Evolutionary conservation across 2,797 vertebrate genomes (phyloP).

Genomic region (Paguma larvata): DNA sequence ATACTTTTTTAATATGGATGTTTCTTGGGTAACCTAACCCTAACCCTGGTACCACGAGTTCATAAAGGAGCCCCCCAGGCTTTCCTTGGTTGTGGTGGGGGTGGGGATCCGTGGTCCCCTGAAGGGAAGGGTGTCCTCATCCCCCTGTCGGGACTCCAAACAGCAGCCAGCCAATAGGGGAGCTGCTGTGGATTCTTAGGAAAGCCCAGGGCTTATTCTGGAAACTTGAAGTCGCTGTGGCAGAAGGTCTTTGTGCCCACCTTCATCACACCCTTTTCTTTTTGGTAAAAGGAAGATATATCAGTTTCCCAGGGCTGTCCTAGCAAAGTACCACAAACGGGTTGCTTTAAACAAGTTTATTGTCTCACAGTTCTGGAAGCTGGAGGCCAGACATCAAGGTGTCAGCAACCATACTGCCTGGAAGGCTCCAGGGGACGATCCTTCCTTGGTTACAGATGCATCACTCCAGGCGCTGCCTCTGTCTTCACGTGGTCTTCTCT

Average conservation of each 20-base stretch:
- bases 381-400: not conserved
- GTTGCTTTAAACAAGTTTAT: not conserved
- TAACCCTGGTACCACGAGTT: not conserved
- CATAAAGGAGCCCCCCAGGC: not conserved
- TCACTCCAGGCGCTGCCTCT: not conserved
- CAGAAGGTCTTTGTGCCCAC: not conserved
- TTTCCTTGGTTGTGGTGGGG: not conserved
- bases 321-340: not conserved
- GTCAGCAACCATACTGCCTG: not conserved
- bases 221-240: not conserved
- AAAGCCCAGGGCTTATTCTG: too few species aligned
- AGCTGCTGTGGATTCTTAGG: not conserved
- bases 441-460: not conserved
- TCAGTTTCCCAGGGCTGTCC: not conserved
- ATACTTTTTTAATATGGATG: too few species aligned
- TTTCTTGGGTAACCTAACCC: not conserved
- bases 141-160: rapidly evolving
- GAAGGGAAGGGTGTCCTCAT: not conserved
- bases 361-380: not conserved
- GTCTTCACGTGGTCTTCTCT: not conserved
- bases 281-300: not conserved
- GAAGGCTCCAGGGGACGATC: not conserved
- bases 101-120: rapidly evolving
- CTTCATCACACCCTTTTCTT: not conserved
- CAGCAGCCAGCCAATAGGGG: not conserved